These are phyloP conservation scores for Argyresthia albistria DNA, from an alignment of 2,888 invertebrate genomes.

Conservation along the genomic window DNA sequence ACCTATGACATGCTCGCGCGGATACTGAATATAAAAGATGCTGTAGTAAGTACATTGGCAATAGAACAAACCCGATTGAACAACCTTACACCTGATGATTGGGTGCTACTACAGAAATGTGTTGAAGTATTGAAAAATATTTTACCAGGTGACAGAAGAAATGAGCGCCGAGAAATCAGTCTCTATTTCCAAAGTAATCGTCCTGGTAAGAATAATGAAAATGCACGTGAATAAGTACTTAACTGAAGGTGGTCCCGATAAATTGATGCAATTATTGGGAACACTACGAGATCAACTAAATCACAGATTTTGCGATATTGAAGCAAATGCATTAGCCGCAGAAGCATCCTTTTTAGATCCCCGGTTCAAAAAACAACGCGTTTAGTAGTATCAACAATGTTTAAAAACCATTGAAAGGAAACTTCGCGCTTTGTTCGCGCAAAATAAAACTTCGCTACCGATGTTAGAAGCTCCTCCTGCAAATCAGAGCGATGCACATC, in stretches of 20 bases:
- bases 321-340: not conserved
- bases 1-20: no score
- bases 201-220: not conserved
- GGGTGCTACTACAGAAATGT: not conserved
- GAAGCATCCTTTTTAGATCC: not conserved
- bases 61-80: slow-evolving; percentile 2
- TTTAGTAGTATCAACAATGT: not conserved
- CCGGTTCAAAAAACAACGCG: not conserved
- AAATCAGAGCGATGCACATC: not conserved
- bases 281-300: not conserved
- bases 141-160: slow-evolving; percentile 4
- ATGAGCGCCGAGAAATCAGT: slow-evolving; percentile 3
- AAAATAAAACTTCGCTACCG: not conserved
- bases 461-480: not conserved
- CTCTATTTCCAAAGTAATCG: slow-evolving; percentile 1
- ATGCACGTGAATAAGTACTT: not conserved
- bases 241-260: not conserved
- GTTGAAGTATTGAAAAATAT: slow-evolving; percentile 1
- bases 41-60: not conserved
- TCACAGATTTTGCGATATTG: not conserved
- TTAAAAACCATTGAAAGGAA: not conserved
- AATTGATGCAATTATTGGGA: not conserved
- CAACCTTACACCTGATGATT: slow-evolving; percentile 1
- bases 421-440: not conserved
- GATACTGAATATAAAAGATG: not conserved